These are phyloP conservation scores for Malthinus seriepunctatus DNA, from an alignment of 2,888 invertebrate species.

Conservation along the genomic window DNA sequence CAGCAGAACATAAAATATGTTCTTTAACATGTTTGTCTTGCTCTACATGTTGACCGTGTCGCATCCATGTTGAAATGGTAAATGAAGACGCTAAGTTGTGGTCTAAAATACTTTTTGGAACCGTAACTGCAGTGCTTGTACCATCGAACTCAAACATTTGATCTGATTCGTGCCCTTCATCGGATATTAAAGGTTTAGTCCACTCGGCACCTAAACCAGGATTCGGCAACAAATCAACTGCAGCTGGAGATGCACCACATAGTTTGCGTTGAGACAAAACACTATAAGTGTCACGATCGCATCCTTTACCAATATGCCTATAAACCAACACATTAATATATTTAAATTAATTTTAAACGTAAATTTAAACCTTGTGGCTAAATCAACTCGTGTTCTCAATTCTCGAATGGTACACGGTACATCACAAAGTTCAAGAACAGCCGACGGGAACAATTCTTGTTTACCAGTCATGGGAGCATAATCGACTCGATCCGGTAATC, in stretches of 20 bases:
- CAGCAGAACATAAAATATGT: constrained; percentile 95
- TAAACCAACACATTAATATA: constrained; percentile 51
- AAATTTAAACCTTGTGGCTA: constrained; percentile 49
- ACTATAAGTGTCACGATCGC: constrained; percentile 92
- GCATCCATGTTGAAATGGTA: constrained; percentile 92
- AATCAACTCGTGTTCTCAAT: constrained; percentile 55
- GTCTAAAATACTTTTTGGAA: constrained; percentile 76
- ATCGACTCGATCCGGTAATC: constrained; percentile 81
- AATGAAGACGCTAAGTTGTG: constrained; percentile 82
- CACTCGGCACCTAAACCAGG: constrained; percentile 79
- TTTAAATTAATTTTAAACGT: neutral
- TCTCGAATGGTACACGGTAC: constrained; percentile 61
- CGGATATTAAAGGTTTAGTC: constrained; percentile 81
- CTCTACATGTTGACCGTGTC: constrained; percentile 80
- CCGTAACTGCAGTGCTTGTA: constrained; percentile 79
- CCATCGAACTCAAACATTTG: constrained; percentile 97
- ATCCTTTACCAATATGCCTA: constrained; percentile 92
- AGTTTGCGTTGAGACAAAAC: constrained; percentile 82
- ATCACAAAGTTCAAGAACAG: constrained; percentile 67
- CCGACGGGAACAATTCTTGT: constrained; percentile 79
- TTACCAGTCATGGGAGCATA: constrained; percentile 84
- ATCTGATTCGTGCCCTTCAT: constrained; percentile 81
- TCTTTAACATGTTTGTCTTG: constrained; percentile 92
- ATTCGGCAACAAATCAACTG: constrained; percentile 84
- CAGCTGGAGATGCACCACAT: constrained; percentile 83